Evolutionary conservation across 2,797 vertebrate species (phyloP).

Genomic region (Paratrypauchen microcephalus): DNA sequence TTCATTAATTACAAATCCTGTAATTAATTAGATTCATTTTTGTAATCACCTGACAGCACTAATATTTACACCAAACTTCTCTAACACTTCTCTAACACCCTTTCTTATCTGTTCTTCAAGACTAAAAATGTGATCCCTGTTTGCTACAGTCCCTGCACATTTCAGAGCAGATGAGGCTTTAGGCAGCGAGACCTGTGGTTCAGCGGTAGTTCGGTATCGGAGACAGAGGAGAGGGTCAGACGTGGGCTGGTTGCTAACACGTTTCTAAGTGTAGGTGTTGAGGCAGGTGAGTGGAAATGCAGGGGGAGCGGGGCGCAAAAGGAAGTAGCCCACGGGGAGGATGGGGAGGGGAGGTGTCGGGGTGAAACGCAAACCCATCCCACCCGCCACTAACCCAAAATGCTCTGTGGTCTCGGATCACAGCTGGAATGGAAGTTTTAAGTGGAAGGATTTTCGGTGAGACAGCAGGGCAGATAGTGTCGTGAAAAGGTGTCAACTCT

Average conservation of each 20-base stretch:
- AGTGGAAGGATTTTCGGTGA: not conserved
- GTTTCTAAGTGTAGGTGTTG: conserved; percentile 14
- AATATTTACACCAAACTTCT: too few species aligned
- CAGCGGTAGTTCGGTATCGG: not conserved
- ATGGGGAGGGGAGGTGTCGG: too few species aligned
- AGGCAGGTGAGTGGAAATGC: conserved; percentile 13
- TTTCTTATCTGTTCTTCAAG: not conserved
- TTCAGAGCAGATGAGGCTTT: conserved; percentile 9
- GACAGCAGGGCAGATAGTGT: not conserved
- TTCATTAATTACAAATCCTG: too few species aligned
- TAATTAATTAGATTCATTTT: too few species aligned
- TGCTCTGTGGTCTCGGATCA: not conserved
- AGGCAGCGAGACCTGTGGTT: conserved; percentile 21
- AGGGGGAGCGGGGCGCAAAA: conserved; percentile 7
- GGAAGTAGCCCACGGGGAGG: not conserved
- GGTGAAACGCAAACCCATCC: conserved; percentile 1
- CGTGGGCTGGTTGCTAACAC: conserved; percentile 35
- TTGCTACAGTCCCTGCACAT: conserved; percentile 12
- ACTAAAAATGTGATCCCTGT: conserved; percentile 16
- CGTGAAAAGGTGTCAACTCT: not conserved
- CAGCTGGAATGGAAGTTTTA: not conserved
- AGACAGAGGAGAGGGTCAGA: conserved; percentile 11
- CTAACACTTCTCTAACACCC: too few species aligned
- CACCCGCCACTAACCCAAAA: not conserved
- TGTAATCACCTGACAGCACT: too few species aligned